These are phyloP conservation scores for Sternotherus odoratus DNA, from an alignment of 2,797 vertebrate genomes.

Conservation along the genomic window DNA sequence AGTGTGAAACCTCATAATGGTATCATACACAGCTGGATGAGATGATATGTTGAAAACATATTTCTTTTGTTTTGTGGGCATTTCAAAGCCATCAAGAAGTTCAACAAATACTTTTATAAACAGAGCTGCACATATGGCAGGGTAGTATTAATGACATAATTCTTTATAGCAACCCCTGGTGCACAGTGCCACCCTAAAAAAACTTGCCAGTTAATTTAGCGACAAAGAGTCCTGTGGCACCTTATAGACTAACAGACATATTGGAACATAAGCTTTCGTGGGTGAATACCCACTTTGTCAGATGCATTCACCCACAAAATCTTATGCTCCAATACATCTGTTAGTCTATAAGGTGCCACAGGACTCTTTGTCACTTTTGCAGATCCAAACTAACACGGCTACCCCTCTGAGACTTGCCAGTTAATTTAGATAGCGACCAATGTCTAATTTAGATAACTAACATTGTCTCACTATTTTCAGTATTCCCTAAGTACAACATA, in stretches of 20 bases:
- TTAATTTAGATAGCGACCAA: neutral
- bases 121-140: rapidly evolving
- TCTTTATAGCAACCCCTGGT: neutral
- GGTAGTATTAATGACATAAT: rapidly evolving
- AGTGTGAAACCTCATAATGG: neutral
- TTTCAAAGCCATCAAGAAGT: neutral
- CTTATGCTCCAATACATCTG: no score
- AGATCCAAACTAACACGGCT: no score
- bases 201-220: neutral
- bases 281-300: no score
- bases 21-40: neutral
- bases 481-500: neutral
- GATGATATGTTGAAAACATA: neutral
- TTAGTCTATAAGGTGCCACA: no score
- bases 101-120: rapidly evolving
- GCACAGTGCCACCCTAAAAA: neutral
- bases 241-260: no score
- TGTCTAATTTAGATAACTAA: neutral
- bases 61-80: neutral
- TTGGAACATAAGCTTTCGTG: no score
- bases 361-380: no score
- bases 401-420: neutral
- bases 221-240: no score
- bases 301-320: no score
- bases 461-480: neutral